Conservation (phyloP, 1,140 invertebrate species). For the Stegodyphus dumicola region DNA sequence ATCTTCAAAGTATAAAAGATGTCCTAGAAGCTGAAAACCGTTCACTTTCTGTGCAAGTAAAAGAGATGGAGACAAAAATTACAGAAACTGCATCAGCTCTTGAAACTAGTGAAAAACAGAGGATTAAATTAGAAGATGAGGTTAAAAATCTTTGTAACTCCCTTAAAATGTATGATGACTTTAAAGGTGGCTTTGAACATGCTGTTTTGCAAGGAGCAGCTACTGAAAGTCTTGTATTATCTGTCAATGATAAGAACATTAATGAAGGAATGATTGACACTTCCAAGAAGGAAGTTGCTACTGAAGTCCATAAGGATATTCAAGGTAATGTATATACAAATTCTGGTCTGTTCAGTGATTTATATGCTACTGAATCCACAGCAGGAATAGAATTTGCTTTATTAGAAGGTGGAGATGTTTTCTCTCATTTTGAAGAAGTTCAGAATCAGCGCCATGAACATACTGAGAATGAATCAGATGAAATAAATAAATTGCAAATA, state of each 20-base stretch:
- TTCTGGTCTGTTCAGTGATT: background rate
- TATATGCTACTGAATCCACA: background rate
- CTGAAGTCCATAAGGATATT: too few relatives aligned
- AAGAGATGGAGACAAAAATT: background rate
- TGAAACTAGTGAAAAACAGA: background rate
- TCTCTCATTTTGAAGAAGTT: too few relatives aligned
- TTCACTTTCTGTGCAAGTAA: background rate
- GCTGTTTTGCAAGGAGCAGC: conserved; percentile 41
- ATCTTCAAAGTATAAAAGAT: background rate
- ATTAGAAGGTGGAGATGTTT: conserved; percentile 13
- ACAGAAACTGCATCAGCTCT: background rate
- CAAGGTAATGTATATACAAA: background rate
- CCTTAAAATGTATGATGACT: background rate
- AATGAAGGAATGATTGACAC: background rate
- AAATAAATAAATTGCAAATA: too few relatives aligned
- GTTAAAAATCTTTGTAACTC: background rate
- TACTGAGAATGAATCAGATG: too few relatives aligned
- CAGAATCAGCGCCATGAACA: too few relatives aligned
- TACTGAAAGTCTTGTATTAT: conserved; percentile 13
- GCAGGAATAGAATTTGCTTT: conserved; percentile 30
- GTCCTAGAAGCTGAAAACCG: conserved; percentile 1
- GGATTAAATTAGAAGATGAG: conserved; percentile 22
- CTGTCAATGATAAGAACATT: background rate
- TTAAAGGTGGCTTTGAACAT: conserved; percentile 18
- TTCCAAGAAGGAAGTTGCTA: background rate